Conservation (phyloP, 2,113 vertebrate species). For the Eurypyga helias region DNA sequence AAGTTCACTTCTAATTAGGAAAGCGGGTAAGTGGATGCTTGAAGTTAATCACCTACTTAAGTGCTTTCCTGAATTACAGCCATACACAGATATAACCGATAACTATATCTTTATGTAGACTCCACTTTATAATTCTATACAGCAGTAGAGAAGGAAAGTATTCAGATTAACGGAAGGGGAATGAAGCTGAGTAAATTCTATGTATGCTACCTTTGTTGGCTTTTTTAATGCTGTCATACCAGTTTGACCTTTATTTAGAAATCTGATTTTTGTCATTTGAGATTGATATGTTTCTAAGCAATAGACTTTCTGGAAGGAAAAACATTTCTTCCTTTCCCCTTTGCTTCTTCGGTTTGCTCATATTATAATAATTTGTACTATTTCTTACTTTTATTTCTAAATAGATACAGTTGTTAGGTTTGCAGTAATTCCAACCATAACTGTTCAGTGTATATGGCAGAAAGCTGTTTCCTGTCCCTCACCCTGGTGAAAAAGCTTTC, state of each 20-base stretch:
- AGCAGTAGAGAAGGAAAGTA: neutral
- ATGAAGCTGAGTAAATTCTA: neutral
- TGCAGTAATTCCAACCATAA: neutral
- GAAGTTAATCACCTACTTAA: slow-evolving; percentile 53
- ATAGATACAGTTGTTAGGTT: neutral
- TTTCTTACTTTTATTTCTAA: slow-evolving; percentile 10
- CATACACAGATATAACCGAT: neutral
- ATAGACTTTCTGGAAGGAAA: neutral
- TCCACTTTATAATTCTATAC: neutral
- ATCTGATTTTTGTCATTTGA: neutral
- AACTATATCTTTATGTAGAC: neutral
- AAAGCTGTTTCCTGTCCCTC: neutral
- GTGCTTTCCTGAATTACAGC: slow-evolving; percentile 58
- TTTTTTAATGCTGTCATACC: neutral
- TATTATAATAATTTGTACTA: neutral
- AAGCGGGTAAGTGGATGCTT: slow-evolving; percentile 44
- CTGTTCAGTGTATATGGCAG: neutral
- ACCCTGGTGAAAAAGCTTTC: neutral
- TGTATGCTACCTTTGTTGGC: neutral
- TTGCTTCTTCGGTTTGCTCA: neutral
- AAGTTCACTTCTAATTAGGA: slow-evolving; percentile 39
- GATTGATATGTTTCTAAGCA: slow-evolving; percentile 1
- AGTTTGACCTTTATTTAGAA: slow-evolving; percentile 19
- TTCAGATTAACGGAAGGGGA: neutral
- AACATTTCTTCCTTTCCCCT: neutral